Base-by-base conservation (phyloP, 2,888 invertebrate species). In the Pseudococcus jackbeardsleyi region DNA sequence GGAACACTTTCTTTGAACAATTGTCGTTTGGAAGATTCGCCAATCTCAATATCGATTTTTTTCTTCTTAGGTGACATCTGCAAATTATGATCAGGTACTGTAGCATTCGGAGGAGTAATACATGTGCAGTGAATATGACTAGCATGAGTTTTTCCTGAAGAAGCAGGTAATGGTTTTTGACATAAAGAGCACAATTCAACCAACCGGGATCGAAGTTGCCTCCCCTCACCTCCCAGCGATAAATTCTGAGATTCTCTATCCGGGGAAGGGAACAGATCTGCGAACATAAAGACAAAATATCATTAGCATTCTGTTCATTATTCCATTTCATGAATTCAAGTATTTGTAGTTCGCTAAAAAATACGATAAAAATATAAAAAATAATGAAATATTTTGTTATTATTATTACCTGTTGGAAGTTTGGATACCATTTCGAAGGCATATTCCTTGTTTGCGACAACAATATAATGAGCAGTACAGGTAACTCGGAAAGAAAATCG, bases 371-470 rank as follows among this genome's bases (percentile, higher is more conserved):
- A 33, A 33, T 33, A 33, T 33, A 33, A 3, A 33, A 42, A 3
- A 42, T 42, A 42, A 42, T 42, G 42, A 42, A 42, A 42, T 42
- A 42, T 42, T 42, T 42, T 8, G 9, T 42, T 42, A 42, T 42
- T 2, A 42, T 42, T 3, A 72, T 89, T 89, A 90, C 89, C 90
- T 89, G 89, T 89, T 89, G 89, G 89, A 89, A 90, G 90, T 89
- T 90, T 90, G 88, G 90, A 90, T 89, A 90, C 90, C 90, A 90
- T 90, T 89, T 89, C 90, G 90, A 90, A 90, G 89, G 90, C 90
- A 90, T 90, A 90, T 90, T 90, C 90, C 90, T 90, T 90, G 90
- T 77, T 85, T 89, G 88, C 88, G 42, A 79, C 88, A 17, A 85
- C 26, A 59, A 50, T 33, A 33, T 19, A 19, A 88, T 79, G 26